Percentiles rank a stretch among this genome's conserved stretches.
phyloP scores from a whole-genome alignment of 2,113 vertebrate species.

The Propithecus coquereli region DNA sequence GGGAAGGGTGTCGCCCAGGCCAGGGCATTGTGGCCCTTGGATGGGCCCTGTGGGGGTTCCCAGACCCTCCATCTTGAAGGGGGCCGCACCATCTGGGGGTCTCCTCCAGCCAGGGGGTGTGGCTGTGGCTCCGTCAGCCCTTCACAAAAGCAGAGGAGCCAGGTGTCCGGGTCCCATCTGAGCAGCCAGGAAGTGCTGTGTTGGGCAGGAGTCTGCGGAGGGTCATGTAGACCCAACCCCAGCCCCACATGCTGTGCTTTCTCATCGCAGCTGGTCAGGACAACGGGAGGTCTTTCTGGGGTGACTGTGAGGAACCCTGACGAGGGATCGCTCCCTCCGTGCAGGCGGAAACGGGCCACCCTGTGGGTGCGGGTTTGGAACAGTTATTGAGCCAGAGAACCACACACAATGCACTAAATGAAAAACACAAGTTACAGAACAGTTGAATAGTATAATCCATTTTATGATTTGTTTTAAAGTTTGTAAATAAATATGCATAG shows the following conservation, averaged over 20 bases:
- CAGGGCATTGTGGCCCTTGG: too few species aligned
- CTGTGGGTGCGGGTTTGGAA: background rate
- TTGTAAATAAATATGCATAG: background rate
- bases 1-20: background rate
- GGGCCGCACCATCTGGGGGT: background rate
- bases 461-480: background rate
- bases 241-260: fast-evolving
- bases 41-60: too few species aligned
- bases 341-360: background rate
- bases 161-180: background rate
- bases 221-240: background rate
- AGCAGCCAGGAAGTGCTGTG: background rate
- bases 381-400: background rate
- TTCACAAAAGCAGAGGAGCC: background rate
- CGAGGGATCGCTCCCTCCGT: background rate
- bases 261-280: background rate
- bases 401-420: fast-evolving
- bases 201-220: background rate
- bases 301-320: background rate
- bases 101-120: background rate
- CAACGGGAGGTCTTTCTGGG: background rate
- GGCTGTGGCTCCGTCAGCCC: background rate
- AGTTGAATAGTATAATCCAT: background rate
- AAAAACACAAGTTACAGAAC: background rate
- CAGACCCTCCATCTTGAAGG: background rate